phyloP scores from a whole-genome alignment of 1,140 invertebrate genomes.

The Berghia stephanieae region DNA sequence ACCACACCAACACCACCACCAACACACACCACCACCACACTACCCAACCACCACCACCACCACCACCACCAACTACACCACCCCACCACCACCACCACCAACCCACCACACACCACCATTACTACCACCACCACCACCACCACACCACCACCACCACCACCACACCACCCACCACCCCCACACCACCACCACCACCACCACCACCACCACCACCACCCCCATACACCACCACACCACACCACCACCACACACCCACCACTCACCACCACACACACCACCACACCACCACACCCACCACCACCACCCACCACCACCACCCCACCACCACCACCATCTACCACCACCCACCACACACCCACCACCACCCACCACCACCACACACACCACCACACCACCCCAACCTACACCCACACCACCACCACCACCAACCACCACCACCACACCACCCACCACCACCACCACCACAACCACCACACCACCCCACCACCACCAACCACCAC shows the following conservation, averaged over 20 bases:
- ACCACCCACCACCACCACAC: too few relatives aligned
- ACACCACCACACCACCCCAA: too few relatives aligned
- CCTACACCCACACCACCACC: too few relatives aligned
- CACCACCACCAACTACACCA: neutral
- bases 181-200: neutral
- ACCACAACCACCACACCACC: too few relatives aligned
- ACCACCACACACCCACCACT: too few relatives aligned
- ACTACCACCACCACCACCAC: neutral
- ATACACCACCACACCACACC: neutral
- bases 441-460: too few relatives aligned
- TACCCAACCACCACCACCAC: neutral
- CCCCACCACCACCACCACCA: slow-evolving; percentile 1
- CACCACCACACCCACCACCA: neutral
- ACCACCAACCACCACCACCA: too few relatives aligned
- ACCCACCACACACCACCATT: neutral
- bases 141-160: neutral
- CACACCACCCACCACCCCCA: neutral
- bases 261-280: too few relatives aligned
- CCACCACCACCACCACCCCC: neutral
- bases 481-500: too few relatives aligned
- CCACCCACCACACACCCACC: neutral
- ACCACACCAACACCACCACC: neutral
- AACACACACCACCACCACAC: neutral
- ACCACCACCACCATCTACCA: neutral
- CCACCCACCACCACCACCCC: neutral